Evolutionary conservation across 1,140 invertebrate species (phyloP).

Genomic region (Philotrypesis tridentata): DNA sequence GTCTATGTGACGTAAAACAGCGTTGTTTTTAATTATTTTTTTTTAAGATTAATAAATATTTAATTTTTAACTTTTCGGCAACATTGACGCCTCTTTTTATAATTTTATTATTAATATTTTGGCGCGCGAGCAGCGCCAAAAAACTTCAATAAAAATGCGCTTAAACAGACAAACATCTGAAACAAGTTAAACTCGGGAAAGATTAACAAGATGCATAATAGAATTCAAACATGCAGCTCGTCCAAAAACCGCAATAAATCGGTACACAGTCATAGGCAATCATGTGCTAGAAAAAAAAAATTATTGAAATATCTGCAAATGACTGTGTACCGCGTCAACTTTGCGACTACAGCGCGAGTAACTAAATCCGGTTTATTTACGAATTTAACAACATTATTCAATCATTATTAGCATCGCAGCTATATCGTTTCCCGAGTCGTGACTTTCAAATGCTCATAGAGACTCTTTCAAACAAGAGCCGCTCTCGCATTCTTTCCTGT

Average conservation of each 20-base stretch:
- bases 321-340: background rate
- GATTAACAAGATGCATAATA: slow-evolving; percentile 5
- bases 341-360: background rate
- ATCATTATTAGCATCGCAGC: slow-evolving; percentile 9
- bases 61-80: slow-evolving; percentile 39
- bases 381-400: slow-evolving; percentile 2
- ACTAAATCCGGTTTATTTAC: slow-evolving; percentile 29
- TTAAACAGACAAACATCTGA: slow-evolving; percentile 7
- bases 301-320: background rate
- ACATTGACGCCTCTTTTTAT: background rate
- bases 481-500: slow-evolving; percentile 16
- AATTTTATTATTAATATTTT: slow-evolving; percentile 14
- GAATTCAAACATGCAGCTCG: background rate
- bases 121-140: background rate
- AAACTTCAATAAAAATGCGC: slow-evolving; percentile 42
- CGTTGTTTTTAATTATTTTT: background rate
- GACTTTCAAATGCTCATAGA: background rate
- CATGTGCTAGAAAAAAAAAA: background rate
- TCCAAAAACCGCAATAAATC: background rate
- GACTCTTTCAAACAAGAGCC: slow-evolving; percentile 43
- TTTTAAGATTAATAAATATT: slow-evolving; percentile 43
- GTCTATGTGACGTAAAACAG: slow-evolving; percentile 1
- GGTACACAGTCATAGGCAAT: background rate
- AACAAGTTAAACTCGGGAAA: slow-evolving; percentile 40
- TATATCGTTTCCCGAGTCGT: slow-evolving; percentile 3